Evolutionary conservation across 2,797 vertebrate genomes (phyloP).

Genomic region (Oryzias sinensis): DNA sequence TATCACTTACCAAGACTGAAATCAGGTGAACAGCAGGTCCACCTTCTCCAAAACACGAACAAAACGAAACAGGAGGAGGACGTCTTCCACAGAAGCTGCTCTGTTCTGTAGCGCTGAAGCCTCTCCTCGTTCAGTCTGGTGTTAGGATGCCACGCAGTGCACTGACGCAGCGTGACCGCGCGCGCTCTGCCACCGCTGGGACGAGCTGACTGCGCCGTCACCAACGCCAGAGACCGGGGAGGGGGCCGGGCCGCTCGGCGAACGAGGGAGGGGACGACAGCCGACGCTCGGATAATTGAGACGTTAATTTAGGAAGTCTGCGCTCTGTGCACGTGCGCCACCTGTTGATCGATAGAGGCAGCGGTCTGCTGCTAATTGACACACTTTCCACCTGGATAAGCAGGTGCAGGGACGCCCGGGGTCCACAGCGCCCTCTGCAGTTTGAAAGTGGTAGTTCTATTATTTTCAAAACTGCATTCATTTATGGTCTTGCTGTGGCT

Average conservation of each 20-base stretch:
- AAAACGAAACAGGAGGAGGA: not conserved
- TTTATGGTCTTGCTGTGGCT: too few species aligned
- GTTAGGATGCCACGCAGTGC: constrained; percentile 15
- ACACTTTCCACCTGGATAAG: constrained; percentile 1
- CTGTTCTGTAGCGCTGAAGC: not conserved
- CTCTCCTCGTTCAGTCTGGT: constrained; percentile 2
- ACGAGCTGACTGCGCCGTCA: constrained; percentile 63
- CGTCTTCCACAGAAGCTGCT: not conserved
- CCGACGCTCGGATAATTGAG: constrained; percentile 49
- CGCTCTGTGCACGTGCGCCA: constrained; percentile 50
- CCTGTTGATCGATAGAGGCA: constrained; percentile 39
- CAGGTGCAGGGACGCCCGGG: not conserved
- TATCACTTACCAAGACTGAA: constrained; percentile 44
- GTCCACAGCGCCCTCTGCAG: not conserved
- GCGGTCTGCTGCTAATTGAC: not conserved
- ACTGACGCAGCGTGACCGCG: constrained; percentile 42
- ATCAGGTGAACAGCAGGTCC: constrained; percentile 10
- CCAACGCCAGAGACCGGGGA: constrained; percentile 58
- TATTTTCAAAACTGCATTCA: too few species aligned
- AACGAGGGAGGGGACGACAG: constrained; percentile 8
- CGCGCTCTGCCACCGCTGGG: constrained; percentile 19
- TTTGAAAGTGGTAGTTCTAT: too few species aligned
- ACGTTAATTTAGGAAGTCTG: constrained; percentile 29
- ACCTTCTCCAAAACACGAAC: constrained; percentile 5
- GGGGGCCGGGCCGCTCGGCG: constrained; percentile 55